Percentiles rank a stretch among this genome's conserved stretches.
phyloP scores from a whole-genome alignment of 23 tunicate genomes.

The Ascidia mentula region DNA sequence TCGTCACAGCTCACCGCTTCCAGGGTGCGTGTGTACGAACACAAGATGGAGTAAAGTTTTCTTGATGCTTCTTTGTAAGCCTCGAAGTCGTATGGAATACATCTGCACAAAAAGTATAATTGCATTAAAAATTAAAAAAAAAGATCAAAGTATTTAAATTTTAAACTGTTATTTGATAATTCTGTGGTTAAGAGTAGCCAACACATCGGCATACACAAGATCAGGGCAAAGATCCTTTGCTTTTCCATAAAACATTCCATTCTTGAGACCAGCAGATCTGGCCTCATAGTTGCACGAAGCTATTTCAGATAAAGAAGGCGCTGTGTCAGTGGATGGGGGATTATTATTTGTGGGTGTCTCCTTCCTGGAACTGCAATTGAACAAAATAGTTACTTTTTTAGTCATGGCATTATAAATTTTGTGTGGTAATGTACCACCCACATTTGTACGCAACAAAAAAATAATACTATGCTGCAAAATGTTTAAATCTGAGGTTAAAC shows the following conservation, averaged over 20 bases:
- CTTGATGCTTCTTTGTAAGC: slow-evolving; percentile 66
- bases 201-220: slow-evolving; percentile 38
- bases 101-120: slow-evolving; percentile 31
- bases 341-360: neutral
- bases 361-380: neutral
- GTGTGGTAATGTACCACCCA: too few relatives aligned
- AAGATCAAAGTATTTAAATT: neutral
- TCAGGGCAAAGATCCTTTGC: slow-evolving; percentile 94
- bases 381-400: too few relatives aligned
- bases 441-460: too few relatives aligned
- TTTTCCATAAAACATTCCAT: slow-evolving; percentile 92
- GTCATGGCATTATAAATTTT: too few relatives aligned
- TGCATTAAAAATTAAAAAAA: neutral
- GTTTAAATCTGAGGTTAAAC: too few relatives aligned
- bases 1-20: slow-evolving; percentile 98
- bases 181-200: neutral
- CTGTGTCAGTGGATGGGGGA: neutral
- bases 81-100: slow-evolving; percentile 92
- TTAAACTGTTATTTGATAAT: too few relatives aligned
- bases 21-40: slow-evolving; percentile 64
- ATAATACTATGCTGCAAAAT: too few relatives aligned
- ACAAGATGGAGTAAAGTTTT: slow-evolving; percentile 50
- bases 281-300: slow-evolving; percentile 90
- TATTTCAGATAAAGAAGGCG: slow-evolving; percentile 68
- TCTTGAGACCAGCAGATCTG: slow-evolving; percentile 65